Base-by-base conservation (phyloP, 2,888 invertebrate genomes). In the Drosophila koepferae region DNA sequence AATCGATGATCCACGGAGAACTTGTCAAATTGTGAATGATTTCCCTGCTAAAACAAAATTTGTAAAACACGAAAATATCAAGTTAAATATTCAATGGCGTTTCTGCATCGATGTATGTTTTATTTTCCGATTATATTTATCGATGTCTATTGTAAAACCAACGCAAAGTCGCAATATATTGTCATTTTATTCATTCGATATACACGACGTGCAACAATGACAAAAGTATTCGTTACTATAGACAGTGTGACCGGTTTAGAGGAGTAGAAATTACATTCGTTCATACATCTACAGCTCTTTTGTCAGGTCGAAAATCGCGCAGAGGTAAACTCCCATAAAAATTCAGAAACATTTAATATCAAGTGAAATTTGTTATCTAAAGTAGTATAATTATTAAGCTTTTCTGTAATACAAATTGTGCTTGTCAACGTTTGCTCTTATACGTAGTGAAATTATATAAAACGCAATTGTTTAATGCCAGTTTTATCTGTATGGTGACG, bases 401-500 rank as follows among this genome's bases (percentile, higher is more conserved):
- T 69, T 61, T 68, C 60, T 77, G 61, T 49, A 63, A 77, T 61
- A 65, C 72, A 73, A 80, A 72, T 69, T 69, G 71, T 83, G 78
- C 63, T 73, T 49, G 63, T 51, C 40, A 34, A 62, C 48, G 36
- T 66, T 34, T 73, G 70, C 63, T 72, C 69, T 74, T 77, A 68
- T 65, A 66, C 44, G 63, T 72, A 72, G 83, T 85, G 74, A 56
- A 74, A 89, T 85, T 85, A 89, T 72, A 79, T 85, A 85, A 86
- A 85, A 77, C 85, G 80, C 72, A 86, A 63, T 79, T 71, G 76
- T 86, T 81, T 66, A 70, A 81, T 74, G 80, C 73, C 79, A 86
- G 79, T 73, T 86, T 89, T 86, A 84, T 86, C 77, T 84, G 85
- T 59, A 62, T 76, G 84, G 82, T 89, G 89, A 89, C 84, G 87